Conservation (phyloP, 2,113 vertebrate species). For the Catagonus wagneri region DNA sequence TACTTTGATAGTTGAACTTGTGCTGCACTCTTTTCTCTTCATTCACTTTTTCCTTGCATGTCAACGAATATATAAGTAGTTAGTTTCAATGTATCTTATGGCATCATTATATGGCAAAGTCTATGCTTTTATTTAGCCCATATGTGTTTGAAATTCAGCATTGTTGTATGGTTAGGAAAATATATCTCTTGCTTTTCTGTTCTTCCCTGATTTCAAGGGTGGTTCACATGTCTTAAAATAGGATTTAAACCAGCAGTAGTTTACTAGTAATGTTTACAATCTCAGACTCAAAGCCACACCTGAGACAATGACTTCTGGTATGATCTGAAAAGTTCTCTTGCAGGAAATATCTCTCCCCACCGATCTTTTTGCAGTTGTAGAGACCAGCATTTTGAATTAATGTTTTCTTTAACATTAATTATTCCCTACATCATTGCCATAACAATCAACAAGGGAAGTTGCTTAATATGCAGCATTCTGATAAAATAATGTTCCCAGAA, state of each 20-base stretch:
- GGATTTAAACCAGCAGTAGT: neutral
- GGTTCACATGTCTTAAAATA: neutral
- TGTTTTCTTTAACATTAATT: neutral
- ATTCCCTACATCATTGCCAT: neutral
- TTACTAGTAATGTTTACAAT: neutral
- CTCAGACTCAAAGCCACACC: neutral
- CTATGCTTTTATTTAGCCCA: neutral
- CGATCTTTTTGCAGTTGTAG: neutral
- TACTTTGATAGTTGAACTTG: neutral
- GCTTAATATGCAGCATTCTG: neutral
- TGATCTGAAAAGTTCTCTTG: neutral
- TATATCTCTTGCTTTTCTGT: slow-evolving; percentile 7
- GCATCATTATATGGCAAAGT: neutral
- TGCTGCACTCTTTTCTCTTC: neutral
- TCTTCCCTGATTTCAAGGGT: neutral
- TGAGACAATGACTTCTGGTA: neutral
- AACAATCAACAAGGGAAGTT: neutral
- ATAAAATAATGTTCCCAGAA: neutral
- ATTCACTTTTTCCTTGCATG: neutral
- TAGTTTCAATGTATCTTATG: slow-evolving; percentile 9
- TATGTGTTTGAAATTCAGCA: neutral
- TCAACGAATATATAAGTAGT: slow-evolving; percentile 26
- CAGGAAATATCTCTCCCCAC: neutral
- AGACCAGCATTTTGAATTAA: neutral
- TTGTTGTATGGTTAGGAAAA: neutral